Evolutionary conservation across 2,113 vertebrate species (phyloP).

Genomic region (Tretioscincus oriximinensis): DNA sequence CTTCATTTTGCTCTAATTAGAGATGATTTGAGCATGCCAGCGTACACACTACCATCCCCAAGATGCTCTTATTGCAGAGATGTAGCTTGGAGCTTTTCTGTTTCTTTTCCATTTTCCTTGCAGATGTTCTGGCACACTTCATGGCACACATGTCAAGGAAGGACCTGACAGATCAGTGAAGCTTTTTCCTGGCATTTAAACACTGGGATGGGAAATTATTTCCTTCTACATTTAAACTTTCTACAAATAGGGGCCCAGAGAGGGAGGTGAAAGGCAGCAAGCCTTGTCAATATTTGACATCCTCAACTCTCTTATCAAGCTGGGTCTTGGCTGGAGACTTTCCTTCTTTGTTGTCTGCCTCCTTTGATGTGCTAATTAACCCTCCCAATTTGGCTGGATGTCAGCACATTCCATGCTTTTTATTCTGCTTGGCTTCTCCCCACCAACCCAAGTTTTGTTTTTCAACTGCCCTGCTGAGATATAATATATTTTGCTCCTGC

Average conservation of each 20-base stretch:
- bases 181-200: background rate
- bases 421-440: background rate
- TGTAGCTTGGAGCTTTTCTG: background rate
- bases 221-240: background rate
- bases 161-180: background rate
- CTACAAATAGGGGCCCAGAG: background rate
- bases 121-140: background rate
- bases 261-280: too few species aligned
- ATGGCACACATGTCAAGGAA: background rate
- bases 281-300: slow-evolving; percentile 8
- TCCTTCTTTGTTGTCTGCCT: slow-evolving; percentile 22
- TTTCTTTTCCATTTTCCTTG: background rate
- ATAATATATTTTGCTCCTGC: slow-evolving; percentile 9
- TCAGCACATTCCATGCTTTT: slow-evolving; percentile 33
- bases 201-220: too few species aligned
- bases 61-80: background rate
- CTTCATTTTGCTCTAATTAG: background rate
- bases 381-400: slow-evolving; percentile 16
- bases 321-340: slow-evolving; percentile 17
- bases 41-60: too few species aligned
- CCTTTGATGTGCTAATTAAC: slow-evolving; percentile 42
- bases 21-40: background rate
- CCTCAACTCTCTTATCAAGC: slow-evolving; percentile 16
- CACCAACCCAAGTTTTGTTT: slow-evolving; percentile 11
- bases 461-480: slow-evolving; percentile 23